Percentiles rank a stretch among this genome's conserved stretches.
These are phyloP conservation scores for Pediacus dermestoides DNA, from an alignment of 2,888 invertebrate genomes.

Conservation along the genomic window DNA sequence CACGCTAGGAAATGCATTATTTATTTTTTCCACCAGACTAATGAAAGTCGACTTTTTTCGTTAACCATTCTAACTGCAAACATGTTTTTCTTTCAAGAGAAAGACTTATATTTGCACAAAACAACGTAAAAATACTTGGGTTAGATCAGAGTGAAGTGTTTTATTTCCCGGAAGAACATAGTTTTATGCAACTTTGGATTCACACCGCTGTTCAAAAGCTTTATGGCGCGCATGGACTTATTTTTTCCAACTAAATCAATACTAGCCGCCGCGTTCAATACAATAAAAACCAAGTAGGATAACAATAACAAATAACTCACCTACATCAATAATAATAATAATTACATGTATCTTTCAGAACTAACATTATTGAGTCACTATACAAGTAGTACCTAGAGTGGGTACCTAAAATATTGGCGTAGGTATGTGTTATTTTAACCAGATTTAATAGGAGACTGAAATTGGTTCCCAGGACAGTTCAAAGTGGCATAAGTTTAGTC, in stretches of 20 bases:
- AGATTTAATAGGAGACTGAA: constrained; percentile 27
- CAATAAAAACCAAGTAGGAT: constrained; percentile 27
- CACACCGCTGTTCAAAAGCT: constrained; percentile 39
- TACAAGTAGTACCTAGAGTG: too few species aligned
- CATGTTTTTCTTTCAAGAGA: not conserved
- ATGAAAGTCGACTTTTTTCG: constrained; percentile 9
- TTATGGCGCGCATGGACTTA: constrained; percentile 50
- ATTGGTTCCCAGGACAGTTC: constrained; percentile 7
- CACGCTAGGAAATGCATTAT: constrained; percentile 4
- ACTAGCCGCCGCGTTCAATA: constrained; percentile 34
- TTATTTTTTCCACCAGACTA: constrained; percentile 8
- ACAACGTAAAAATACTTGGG: not conserved
- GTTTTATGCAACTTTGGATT: constrained; percentile 39
- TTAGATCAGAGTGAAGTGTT: constrained; percentile 6
- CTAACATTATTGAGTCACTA: too few species aligned
- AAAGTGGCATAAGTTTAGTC: constrained; percentile 12
- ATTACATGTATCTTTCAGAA: constrained; percentile 9
- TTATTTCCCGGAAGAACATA: constrained; percentile 35
- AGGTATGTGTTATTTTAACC: constrained; percentile 27
- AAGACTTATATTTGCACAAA: constrained; percentile 1
- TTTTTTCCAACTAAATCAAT: constrained; percentile 49
- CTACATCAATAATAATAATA: constrained; percentile 7
- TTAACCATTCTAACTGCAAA: not conserved
- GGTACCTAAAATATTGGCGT: constrained; percentile 11
- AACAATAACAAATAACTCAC: constrained; percentile 12